These are phyloP conservation scores for Gambusia affinis DNA, from an alignment of 2,113 vertebrate genomes.

Conservation along the genomic window DNA sequence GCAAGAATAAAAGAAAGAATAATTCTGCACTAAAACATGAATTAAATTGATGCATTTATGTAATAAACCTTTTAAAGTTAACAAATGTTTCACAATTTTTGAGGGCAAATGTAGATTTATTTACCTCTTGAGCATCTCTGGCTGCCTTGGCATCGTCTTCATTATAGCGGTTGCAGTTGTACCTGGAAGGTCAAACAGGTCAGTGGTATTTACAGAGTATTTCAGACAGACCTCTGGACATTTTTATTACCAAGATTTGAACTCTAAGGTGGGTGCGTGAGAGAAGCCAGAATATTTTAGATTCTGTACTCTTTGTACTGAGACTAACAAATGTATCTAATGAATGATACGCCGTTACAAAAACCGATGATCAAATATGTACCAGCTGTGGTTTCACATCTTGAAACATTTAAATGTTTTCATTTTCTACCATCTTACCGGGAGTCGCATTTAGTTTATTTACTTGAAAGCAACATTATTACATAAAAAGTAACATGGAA, in stretches of 20 bases:
- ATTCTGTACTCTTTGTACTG: neutral
- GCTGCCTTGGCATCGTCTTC: slow-evolving; percentile 99
- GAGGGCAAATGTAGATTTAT: neutral
- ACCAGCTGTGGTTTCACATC: neutral
- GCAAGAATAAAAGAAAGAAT: too few relatives aligned
- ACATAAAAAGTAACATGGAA: neutral
- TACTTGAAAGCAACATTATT: neutral
- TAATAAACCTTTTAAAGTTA: neutral
- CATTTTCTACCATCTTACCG: too few relatives aligned
- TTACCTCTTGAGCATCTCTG: slow-evolving; percentile 97
- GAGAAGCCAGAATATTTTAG: neutral
- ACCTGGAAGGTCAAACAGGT: slow-evolving; percentile 80
- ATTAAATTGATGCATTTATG: neutral
- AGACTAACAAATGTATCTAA: too few relatives aligned
- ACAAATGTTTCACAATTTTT: neutral
- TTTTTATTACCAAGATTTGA: neutral
- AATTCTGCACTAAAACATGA: neutral
- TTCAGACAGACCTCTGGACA: neutral
- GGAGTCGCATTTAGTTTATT: too few relatives aligned
- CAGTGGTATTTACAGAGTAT: neutral
- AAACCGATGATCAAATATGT: neutral
- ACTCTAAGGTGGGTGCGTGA: neutral
- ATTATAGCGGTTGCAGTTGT: slow-evolving; percentile 99
- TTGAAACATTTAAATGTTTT: neutral
- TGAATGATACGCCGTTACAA: too few relatives aligned